Evolutionary conservation across 1,140 invertebrate genomes (phyloP), one percentile per base, ranked within the genome.

Genomic region (Vollenhovia emeryi): DNA sequence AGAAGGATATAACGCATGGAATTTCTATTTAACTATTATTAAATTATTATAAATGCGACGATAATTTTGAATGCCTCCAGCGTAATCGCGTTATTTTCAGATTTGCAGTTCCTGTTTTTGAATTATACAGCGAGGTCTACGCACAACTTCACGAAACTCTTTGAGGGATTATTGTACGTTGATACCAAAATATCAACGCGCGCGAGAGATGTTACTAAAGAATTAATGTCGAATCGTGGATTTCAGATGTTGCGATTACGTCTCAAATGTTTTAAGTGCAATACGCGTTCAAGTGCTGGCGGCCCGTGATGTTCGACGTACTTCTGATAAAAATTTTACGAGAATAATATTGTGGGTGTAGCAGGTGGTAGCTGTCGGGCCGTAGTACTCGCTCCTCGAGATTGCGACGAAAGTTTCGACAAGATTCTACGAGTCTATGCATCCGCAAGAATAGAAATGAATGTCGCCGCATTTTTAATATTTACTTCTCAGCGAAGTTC

Each of bases 271-370:
- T 82, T 57, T 59, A 82, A 82, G 78, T 73, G 66, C 36, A 73
- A 71, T 15, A 18, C 50, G 66, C 78, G 66, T 73, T 71, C 64
- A 52, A 57, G 50, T 69, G 36, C 8, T 11, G 18, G 36, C n/a
- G 36, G 33, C 15, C 50, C 50, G 21, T 43, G 48, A 52, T 73
- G 66, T 82, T 82, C 78, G 66, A 82, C 78, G 78, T 82, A 36
- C 24, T 82, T 73, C 36, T 82, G 78, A 82, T 82, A 82, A 82
- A 82, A 82, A 82, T 82, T 82, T 82, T 82, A 82, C 50, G 78
- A 82, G 52, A 82, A 82, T 82, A 82, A 73, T 82, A 82, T 82
- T 82, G 78, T 82, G 66, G 78, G 78, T 71, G 78, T 82, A 82
- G 78, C 78, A 82, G 66, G 66, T 82, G 78, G 78, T 71, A 82